Percentiles rank a stretch among this genome's conserved stretches.
These are phyloP conservation scores for Dendroctonus valens DNA, from an alignment of 1,140 invertebrate species.

Conservation along the genomic window DNA sequence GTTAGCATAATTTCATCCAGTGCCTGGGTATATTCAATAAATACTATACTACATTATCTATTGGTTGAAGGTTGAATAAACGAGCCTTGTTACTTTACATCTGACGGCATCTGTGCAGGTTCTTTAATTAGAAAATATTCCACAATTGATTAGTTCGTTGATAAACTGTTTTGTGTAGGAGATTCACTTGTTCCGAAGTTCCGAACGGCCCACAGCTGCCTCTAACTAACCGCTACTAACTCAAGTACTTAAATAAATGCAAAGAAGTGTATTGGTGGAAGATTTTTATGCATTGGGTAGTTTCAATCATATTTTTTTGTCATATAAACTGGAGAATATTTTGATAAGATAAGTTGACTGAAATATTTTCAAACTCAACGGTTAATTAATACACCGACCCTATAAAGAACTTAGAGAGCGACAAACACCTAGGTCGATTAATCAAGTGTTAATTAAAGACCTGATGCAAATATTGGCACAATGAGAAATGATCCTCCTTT, in stretches of 20 bases:
- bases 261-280: background rate
- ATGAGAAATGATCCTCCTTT: background rate
- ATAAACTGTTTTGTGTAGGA: slow-evolving; percentile 18
- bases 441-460: too few relatives aligned
- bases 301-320: background rate
- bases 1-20: too few relatives aligned
- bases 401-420: too few relatives aligned
- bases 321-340: background rate
- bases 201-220: background rate
- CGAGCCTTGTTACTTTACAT: background rate
- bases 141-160: slow-evolving; percentile 5
- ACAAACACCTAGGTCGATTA: too few relatives aligned
- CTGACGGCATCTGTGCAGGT: background rate
- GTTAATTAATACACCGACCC: too few relatives aligned
- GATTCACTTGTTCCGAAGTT: slow-evolving; percentile 9
- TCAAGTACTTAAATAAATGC: background rate
- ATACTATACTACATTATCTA: background rate
- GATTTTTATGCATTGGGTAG: background rate
- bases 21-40: too few relatives aligned
- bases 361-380: too few relatives aligned
- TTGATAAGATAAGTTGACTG: background rate
- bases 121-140: slow-evolving; percentile 15
- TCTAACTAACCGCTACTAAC: background rate
- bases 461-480: too few relatives aligned
- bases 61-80: background rate